Conservation (phyloP, 2,113 vertebrate species). For the Todiramphus saurophagus region DNA sequence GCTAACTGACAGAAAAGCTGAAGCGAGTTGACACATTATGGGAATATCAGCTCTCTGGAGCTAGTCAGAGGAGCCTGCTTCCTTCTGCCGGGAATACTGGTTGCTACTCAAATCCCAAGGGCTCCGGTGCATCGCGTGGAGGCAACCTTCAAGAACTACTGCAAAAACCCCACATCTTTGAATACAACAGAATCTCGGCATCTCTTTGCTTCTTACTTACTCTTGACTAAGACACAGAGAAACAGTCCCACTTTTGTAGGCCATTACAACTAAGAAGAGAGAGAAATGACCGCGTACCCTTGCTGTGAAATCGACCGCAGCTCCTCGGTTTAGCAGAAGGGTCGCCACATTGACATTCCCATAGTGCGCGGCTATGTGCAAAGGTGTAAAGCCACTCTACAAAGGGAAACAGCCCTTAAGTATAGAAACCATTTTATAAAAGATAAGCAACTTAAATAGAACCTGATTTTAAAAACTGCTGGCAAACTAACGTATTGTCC, state of each 20-base stretch:
- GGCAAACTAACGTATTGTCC: fast-evolving
- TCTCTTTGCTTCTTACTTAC: neutral
- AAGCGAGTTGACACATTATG: neutral
- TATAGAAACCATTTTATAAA: fast-evolving
- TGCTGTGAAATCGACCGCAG: conserved; percentile 94
- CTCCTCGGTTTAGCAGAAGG: conserved; percentile 92
- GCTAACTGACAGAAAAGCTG: neutral
- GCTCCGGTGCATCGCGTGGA: fast-evolving
- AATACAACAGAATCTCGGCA: neutral
- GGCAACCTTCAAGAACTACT: neutral
- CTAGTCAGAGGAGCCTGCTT: neutral
- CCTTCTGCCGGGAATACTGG: neutral
- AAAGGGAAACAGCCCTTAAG: conserved; percentile 27
- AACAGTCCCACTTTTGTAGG: neutral
- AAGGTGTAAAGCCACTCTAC: conserved; percentile 95
- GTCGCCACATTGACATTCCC: conserved; percentile 96
- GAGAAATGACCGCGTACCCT: conserved; percentile 75
- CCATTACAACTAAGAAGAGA: neutral
- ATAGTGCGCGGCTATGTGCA: conserved; percentile 95
- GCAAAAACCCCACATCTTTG: neutral
- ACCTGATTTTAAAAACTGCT: neutral
- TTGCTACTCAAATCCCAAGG: neutral
- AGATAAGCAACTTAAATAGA: neutral
- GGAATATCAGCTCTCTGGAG: neutral
- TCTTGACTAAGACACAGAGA: neutral